Evolutionary conservation across 2,888 invertebrate species (phyloP).

Genomic region (Dendrolimus pini): DNA sequence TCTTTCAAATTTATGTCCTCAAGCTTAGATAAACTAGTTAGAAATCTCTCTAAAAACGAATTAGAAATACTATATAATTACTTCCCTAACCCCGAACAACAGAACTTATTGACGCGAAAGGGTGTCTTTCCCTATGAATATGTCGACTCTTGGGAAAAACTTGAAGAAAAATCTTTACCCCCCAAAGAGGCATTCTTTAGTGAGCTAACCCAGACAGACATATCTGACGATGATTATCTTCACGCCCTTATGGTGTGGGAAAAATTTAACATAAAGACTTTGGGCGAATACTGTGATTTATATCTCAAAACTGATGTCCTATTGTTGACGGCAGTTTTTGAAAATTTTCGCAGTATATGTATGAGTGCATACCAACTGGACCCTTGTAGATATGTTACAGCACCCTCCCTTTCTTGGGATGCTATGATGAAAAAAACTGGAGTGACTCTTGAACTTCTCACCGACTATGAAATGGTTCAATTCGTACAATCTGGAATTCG

Average conservation of each 20-base stretch:
- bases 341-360: conserved; percentile 30
- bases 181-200: conserved; percentile 13
- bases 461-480: conserved; percentile 15
- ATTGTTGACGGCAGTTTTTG: conserved; percentile 30
- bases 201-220: conserved; percentile 6
- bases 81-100: conserved; percentile 1
- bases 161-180: conserved; percentile 14
- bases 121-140: conserved; percentile 21
- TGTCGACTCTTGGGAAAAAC: conserved; percentile 13
- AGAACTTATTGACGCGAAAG: conserved; percentile 10
- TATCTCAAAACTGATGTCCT: conserved; percentile 30
- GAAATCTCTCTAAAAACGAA: conserved; percentile 5
- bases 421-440: conserved; percentile 18
- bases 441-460: conserved; percentile 16
- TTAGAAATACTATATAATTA: conserved; percentile 2
- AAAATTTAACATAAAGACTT: conserved; percentile 17
- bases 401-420: conserved; percentile 19
- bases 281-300: conserved; percentile 27
- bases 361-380: conserved; percentile 15
- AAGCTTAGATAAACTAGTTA: conserved; percentile 7
- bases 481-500: conserved; percentile 16
- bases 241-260: conserved; percentile 23
- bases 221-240: conserved; percentile 16
- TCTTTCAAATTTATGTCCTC: neutral
- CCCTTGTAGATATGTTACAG: conserved; percentile 5